These are phyloP conservation scores for Chlorodrepanis virens DNA, from an alignment of 2,113 vertebrate genomes.

Conservation along the genomic window DNA sequence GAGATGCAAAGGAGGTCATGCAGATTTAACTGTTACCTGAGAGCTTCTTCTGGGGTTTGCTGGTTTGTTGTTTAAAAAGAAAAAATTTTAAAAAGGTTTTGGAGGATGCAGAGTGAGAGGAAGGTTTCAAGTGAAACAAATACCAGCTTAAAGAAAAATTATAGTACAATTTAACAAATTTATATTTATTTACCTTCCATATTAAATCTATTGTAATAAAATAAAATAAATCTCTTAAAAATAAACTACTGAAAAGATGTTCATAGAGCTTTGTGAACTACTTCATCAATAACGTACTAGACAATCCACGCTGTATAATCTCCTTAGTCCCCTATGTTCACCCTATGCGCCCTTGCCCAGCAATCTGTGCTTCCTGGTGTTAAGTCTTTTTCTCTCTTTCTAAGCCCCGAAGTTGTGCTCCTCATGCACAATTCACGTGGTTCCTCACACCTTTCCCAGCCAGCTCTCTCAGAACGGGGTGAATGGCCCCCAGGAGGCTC, in stretches of 20 bases:
- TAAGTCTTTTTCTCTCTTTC: neutral
- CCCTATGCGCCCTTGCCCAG: accelerated
- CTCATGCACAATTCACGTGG: neutral
- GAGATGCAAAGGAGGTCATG: neutral
- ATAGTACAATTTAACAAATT: neutral
- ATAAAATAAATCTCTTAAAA: neutral
- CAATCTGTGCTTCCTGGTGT: neutral
- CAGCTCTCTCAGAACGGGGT: neutral
- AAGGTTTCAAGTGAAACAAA: neutral
- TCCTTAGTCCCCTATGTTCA: neutral
- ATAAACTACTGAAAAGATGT: neutral
- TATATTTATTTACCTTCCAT: neutral
- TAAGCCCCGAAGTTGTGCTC: neutral
- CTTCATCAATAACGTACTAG: neutral
- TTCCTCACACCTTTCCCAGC: neutral
- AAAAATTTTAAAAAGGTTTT: neutral
- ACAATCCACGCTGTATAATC: neutral
- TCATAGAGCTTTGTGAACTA: neutral
- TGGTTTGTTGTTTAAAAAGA: neutral
- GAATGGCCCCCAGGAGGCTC: neutral
- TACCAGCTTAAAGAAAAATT: neutral
- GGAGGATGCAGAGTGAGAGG: neutral
- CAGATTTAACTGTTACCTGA: neutral
- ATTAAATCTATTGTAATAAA: neutral
- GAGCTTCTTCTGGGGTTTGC: neutral